Evolutionary conservation across 2,113 vertebrate species (phyloP), one percentile per base, ranked within the genome.

Genomic region (Corvus moneduloides): DNA sequence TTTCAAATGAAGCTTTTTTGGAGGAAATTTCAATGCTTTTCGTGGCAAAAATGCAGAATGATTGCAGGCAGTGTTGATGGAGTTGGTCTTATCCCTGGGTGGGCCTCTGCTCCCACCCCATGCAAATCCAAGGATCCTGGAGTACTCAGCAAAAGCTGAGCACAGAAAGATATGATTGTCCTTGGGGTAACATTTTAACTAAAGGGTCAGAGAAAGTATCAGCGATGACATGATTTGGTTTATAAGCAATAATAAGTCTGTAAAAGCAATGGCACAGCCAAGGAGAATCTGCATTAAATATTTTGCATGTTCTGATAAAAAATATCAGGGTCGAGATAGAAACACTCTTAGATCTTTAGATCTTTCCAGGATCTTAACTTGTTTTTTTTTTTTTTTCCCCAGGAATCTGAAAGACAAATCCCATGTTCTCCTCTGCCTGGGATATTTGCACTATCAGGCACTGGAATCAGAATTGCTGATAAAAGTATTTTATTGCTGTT

Each of bases 141-240:
- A 84, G 24, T 5, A 16, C 18, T 59, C 37, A 74, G 80, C 59
- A 84, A 91, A 77, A 35, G 30, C 59, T 30, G 46, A 81, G 46
- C 39, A 67, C 49, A 66, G 80, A 87, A 75, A 89, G 66, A 55
- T 67, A 48, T 16, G 30, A 74, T 56, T 87, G 81, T 89, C 52
- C 61, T 87, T 52, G 58, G 41, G 93, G 92, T 94, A 93, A 91
- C 26, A 78, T 55, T 93, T 96, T 97, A 97, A 88, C 91, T n/a
- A 37, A 1, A 62, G 32, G 81, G 90, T 87, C 87, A 89, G 58
- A 63, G 39, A 71, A 94, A 71, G 35, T 71, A 44, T 48, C 33
- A 51, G 2, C 1, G 2, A 59, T 91, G 81, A 95, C 10, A 48
- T 71, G 35, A 69, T 78, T 67, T 51, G 52, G 23, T 89, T 95